Evolutionary conservation across 2,113 vertebrate genomes (phyloP), one percentile per base, ranked within the genome.

Genomic region (Pseudolaguvia tuberculata): DNA sequence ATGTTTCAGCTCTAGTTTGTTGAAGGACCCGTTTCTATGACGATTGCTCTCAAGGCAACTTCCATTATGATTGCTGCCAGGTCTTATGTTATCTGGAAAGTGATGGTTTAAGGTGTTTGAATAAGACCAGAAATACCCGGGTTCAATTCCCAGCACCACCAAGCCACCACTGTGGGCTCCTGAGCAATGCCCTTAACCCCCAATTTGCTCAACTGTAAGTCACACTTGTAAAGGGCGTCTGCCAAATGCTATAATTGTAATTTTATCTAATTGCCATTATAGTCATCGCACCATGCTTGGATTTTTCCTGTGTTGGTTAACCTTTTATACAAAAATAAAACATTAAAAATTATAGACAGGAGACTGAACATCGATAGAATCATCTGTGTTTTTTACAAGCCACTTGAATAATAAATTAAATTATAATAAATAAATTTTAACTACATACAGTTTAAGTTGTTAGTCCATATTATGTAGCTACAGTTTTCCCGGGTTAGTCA

Each of bases 201-300:
- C n/a, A n/a, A n/a, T n/a, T n/a, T n/a, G n/a, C n/a, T n/a, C n/a
- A n/a, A n/a, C n/a, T n/a, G n/a, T n/a, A n/a, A n/a, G n/a, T n/a
- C n/a, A n/a, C n/a, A n/a, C n/a, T n/a, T n/a, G n/a, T n/a, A n/a
- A n/a, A n/a, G n/a, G n/a, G n/a, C n/a, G n/a, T n/a, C n/a, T n/a
- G n/a, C n/a, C n/a, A n/a, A n/a, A n/a, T n/a, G n/a, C n/a, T n/a
- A n/a, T n/a, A n/a, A n/a, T n/a, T n/a, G n/a, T n/a, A n/a, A n/a
- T n/a, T n/a, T n/a, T n/a, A n/a, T 71, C 52, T 42, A 55, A 39
- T 23, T 15, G 53, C 14, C 21, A 31, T 57, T 71, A 23, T 42
- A 71, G 39, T 71, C 69, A 71, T 45, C 14, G 53, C n/a, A 47
- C 11, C 47, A 68, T 18, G 13, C 25, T 29, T 57, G 70, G 39